These are phyloP conservation scores for Stenodera caucasica DNA, from an alignment of 2,888 invertebrate genomes.

Conservation along the genomic window DNA sequence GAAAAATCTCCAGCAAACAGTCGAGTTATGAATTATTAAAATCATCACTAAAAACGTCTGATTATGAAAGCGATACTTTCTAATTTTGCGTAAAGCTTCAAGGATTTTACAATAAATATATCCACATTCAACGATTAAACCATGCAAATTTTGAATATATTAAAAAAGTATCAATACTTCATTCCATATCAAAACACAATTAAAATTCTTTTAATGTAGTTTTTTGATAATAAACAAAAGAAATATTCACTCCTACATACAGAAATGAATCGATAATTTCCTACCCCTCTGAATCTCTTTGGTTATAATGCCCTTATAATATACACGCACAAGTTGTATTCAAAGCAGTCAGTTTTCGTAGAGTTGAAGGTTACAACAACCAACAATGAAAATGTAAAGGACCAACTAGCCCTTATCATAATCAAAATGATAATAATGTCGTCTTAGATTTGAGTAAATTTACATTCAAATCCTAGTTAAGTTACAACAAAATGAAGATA, in stretches of 20 bases:
- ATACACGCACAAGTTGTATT: neutral
- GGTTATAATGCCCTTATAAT: neutral
- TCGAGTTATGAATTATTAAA: neutral
- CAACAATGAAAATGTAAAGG: slow-evolving; percentile 15
- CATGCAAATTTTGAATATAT: neutral
- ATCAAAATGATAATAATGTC: neutral
- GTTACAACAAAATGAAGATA: too few relatives aligned
- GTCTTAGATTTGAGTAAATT: slow-evolving; percentile 23
- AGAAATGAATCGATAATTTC: slow-evolving; percentile 26
- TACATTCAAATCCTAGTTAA: too few relatives aligned
- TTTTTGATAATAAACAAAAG: slow-evolving; percentile 3
- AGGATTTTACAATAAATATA: neutral
- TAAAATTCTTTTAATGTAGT: slow-evolving; percentile 25
- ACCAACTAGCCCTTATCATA: slow-evolving; percentile 6
- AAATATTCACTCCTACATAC: neutral
- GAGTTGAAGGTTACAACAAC: slow-evolving; percentile 30
- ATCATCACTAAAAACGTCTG: neutral
- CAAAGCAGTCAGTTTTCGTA: neutral
- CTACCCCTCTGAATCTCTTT: neutral
- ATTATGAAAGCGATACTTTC: neutral
- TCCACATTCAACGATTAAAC: neutral
- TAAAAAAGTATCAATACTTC: neutral
- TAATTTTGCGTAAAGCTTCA: neutral
- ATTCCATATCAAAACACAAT: slow-evolving; percentile 23
- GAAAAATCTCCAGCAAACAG: neutral